Percentiles rank a stretch among this genome's conserved stretches.
Conservation (phyloP, 35 echinoderm and acorn worm species). For the Eucidaris tribuloides region DNA sequence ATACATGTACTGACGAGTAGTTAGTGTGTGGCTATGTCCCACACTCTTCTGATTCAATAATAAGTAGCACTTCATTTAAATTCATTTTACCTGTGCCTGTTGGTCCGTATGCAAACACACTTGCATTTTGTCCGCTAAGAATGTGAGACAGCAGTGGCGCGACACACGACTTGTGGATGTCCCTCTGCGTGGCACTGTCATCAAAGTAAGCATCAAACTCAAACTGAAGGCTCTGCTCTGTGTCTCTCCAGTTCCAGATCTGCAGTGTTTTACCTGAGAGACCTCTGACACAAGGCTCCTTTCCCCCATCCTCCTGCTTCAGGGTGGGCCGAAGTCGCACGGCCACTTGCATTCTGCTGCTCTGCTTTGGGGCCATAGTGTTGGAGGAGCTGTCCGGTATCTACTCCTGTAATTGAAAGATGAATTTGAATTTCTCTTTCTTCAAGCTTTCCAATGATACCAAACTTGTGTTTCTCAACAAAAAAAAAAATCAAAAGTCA, state of each 20-base stretch:
- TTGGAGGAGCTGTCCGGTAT: no score
- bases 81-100: conserved; percentile 87
- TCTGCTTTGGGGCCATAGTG: neutral
- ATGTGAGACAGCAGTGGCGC: conserved; percentile 51
- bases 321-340: conserved; percentile 61
- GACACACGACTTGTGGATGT: conserved; percentile 51
- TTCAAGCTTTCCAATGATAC: no score
- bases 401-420: no score
- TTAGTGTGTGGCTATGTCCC: no score
- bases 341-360: conserved; percentile 62
- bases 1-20: no score
- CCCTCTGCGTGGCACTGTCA: conserved; percentile 53
- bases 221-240: conserved; percentile 69
- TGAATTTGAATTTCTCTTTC: no score
- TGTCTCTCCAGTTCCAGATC: conserved; percentile 94
- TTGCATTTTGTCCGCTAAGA: conserved; percentile 91
- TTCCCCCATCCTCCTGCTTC: conserved; percentile 30
- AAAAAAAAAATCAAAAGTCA: no score
- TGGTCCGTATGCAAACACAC: conserved; percentile 97
- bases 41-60: no score
- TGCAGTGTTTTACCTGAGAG: conserved; percentile 61
- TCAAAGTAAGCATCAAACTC: conserved; percentile 83
- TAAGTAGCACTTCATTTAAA: no score
- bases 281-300: conserved; percentile 51
- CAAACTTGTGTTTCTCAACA: no score